Evolutionary conservation across 2,797 vertebrate genomes (phyloP).

Genomic region (Remorina albescens): DNA sequence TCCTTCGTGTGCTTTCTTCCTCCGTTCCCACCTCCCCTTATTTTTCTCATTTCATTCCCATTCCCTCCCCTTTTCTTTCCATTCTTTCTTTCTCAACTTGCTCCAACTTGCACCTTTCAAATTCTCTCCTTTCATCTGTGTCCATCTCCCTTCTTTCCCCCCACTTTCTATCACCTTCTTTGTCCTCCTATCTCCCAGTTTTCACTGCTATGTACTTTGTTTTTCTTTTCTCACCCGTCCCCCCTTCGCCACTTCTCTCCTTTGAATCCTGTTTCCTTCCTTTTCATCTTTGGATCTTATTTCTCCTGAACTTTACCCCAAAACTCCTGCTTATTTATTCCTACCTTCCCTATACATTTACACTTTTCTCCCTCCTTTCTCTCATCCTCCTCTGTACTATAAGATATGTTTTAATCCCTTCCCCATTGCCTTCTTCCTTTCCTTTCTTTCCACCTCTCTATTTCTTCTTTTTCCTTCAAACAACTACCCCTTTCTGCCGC

Average conservation of each 20-base stretch:
- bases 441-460: background rate
- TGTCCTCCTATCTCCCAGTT: background rate
- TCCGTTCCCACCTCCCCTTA: constrained; percentile 21
- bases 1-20: constrained; percentile 19
- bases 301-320: background rate
- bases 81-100: background rate
- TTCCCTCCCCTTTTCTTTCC: constrained; percentile 14
- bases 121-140: background rate
- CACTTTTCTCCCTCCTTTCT: constrained; percentile 7
- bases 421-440: background rate
- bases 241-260: constrained; percentile 14
- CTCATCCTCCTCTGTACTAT: constrained; percentile 5
- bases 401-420: constrained; percentile 7
- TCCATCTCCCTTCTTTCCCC: background rate
- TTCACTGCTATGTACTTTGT: background rate
- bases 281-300: background rate
- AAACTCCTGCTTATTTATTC: background rate
- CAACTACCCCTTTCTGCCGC: background rate
- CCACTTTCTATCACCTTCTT: background rate
- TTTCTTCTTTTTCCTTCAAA: background rate
- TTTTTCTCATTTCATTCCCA: constrained; percentile 3
- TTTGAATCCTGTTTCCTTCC: background rate
- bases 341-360: background rate
- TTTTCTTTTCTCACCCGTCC: background rate
- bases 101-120: background rate